Evolutionary conservation across 1,140 invertebrate genomes (phyloP).

Genomic region (Drosophila watanabei): DNA sequence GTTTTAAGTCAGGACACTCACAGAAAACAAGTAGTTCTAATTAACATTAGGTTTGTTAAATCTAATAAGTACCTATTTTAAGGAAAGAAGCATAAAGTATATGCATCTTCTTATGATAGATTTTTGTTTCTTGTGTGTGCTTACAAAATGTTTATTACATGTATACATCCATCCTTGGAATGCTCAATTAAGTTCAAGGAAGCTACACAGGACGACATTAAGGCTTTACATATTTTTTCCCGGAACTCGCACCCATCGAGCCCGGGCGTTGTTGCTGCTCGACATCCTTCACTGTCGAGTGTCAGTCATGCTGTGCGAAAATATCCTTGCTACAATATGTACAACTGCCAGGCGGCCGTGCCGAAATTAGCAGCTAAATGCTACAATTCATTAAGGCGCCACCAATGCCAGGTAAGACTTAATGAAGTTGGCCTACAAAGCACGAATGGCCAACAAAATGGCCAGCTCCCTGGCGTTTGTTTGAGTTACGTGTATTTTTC

Average conservation of each 20-base stretch:
- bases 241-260: slow-evolving; percentile 31
- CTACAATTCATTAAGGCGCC: slow-evolving; percentile 71
- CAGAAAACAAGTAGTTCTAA: background rate
- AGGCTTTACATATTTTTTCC: slow-evolving; percentile 29
- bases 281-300: slow-evolving; percentile 50
- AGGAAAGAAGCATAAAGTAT: background rate
- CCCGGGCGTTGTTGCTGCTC: background rate
- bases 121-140: background rate
- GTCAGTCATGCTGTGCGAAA: slow-evolving; percentile 49
- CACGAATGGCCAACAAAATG: slow-evolving; percentile 32
- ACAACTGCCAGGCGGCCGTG: slow-evolving; percentile 30
- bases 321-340: slow-evolving; percentile 49
- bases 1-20: background rate
- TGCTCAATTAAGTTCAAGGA: background rate
- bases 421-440: slow-evolving; percentile 81
- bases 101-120: background rate
- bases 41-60: background rate
- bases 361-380: slow-evolving; percentile 63
- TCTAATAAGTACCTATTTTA: background rate
- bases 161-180: background rate
- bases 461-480: slow-evolving; percentile 15
- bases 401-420: slow-evolving; percentile 44
- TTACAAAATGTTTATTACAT: background rate
- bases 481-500: slow-evolving; percentile 42
- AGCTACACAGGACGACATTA: background rate